Evolutionary conservation across 2,888 invertebrate genomes (phyloP).

Genomic region (Phoenoteleia sp.): DNA sequence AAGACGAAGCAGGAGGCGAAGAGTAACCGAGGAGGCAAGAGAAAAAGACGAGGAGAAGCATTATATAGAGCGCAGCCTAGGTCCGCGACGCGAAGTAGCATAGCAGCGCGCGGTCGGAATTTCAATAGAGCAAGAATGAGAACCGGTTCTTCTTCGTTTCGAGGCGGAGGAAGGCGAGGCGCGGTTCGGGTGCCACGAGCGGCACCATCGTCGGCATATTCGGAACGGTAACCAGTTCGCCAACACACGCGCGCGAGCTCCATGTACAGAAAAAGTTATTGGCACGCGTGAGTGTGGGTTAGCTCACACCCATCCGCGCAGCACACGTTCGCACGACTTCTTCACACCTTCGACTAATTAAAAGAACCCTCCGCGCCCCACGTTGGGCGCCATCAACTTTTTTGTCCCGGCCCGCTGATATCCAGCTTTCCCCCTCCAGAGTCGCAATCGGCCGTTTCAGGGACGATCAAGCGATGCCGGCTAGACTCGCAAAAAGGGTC

Average conservation of each 20-base stretch:
- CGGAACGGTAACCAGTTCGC: constrained; percentile 67
- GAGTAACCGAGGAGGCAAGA: not conserved
- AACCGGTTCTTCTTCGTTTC: constrained; percentile 78
- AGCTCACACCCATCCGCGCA: constrained; percentile 42
- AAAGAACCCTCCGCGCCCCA: constrained; percentile 77
- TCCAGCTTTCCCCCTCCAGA: not conserved
- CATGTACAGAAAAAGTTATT: constrained; percentile 36
- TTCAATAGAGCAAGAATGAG: constrained; percentile 82
- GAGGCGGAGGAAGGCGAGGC: constrained; percentile 64
- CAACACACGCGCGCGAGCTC: constrained; percentile 43
- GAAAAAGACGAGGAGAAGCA: constrained; percentile 36
- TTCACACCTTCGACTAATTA: constrained; percentile 84
- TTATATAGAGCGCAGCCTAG: constrained; percentile 69
- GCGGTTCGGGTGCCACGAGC: constrained; percentile 65
- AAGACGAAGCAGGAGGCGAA: constrained; percentile 9
- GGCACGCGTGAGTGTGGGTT: constrained; percentile 36
- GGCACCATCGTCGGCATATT: constrained; percentile 49
- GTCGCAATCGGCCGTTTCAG: not conserved
- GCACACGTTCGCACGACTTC: constrained; percentile 80
- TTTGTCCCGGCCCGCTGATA: not conserved
- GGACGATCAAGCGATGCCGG: not conserved
- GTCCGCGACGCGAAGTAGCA: constrained; percentile 51
- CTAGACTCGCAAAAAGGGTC: not conserved
- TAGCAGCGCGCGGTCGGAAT: constrained; percentile 73
- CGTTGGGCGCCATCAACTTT: constrained; percentile 26